Evolutionary conservation across 2,113 vertebrate genomes (phyloP).

Genomic region (Petrocephalus zakoni): DNA sequence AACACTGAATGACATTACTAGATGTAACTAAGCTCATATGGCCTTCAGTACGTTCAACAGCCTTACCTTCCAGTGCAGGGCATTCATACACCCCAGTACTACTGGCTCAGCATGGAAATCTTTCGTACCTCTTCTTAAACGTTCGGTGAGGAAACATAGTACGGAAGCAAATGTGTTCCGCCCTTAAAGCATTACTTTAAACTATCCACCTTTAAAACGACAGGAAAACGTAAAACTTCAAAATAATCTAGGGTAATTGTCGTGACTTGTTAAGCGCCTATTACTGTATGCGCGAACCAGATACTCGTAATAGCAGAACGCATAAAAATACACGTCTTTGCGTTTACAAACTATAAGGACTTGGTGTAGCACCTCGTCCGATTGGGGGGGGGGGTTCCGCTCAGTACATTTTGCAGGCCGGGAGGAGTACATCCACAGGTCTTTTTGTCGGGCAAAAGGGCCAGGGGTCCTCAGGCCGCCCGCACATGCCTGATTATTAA

Average conservation of each 20-base stretch:
- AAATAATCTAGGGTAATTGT: background rate
- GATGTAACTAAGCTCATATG: background rate
- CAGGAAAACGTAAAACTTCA: background rate
- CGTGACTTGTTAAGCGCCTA: background rate
- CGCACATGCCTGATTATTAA: background rate
- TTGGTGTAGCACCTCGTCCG: too few relatives aligned
- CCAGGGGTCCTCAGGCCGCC: background rate
- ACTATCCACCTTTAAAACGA: background rate
- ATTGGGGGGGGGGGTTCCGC: background rate
- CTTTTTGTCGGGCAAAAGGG: background rate
- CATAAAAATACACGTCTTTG: background rate
- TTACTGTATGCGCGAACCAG: background rate
- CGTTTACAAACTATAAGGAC: background rate
- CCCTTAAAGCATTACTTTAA: background rate
- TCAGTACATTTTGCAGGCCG: background rate
- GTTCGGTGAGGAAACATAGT: background rate
- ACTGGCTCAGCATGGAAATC: background rate
- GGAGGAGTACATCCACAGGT: background rate
- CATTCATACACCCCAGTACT: background rate
- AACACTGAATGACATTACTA: background rate
- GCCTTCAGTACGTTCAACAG: background rate
- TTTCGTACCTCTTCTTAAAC: constrained; percentile 9
- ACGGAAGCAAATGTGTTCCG: background rate
- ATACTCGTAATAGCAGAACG: background rate
- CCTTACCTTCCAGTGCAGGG: background rate